Base-by-base conservation (phyloP, 2,888 invertebrate species). In the Sarcophaga carnaria region DNA sequence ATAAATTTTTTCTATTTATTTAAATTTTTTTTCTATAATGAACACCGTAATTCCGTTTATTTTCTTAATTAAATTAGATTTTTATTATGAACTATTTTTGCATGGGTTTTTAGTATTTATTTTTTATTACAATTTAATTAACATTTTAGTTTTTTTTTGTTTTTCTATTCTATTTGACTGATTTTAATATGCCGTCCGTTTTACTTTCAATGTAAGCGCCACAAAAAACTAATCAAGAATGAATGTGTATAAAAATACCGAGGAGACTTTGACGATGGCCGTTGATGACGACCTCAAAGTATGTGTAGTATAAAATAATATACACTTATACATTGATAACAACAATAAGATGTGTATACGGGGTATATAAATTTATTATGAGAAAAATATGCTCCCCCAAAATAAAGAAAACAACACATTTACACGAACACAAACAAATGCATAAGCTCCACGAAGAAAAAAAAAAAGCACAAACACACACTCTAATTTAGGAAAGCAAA, bases 171-270 rank as follows among this genome's bases (percentile, higher is more conserved):
- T 47, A 63, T 78, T 75, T 54, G 11, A 27, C 64, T 69, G 45
- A 20, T 59, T 69, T 66, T 63, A 66, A 72, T 81, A 80, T 84
- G 62, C 85, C 88, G 88, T 87, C 49, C 54, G 54, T 54, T 54
- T 54, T 59, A 59, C 20, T 71, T 80, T 81, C 86, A 88, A 87
- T 86, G 87, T 90, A 91, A 91, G 90, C 91, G 90, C 90, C 91
- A 90, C 91, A 91, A 89, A 87, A 91, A 91, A 91, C 91, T 90
- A 90, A 91, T 89, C 89, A 90, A 89, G 89, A 91, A 88, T 90
- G 89, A 89, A 90, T 90, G 89, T 90, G 88, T 80, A 81, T 76
- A 81, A 17, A 54, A 54, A 54, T 60, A 83, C 67, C 63, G 80
- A 49, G 49, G 12, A 54, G 54, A 80, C 85, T 82, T 71, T 74